Evolutionary conservation across 2,113 vertebrate genomes (phyloP), one percentile per base, ranked within the genome.

Genomic region (Nothocercus nigrocapillus): DNA sequence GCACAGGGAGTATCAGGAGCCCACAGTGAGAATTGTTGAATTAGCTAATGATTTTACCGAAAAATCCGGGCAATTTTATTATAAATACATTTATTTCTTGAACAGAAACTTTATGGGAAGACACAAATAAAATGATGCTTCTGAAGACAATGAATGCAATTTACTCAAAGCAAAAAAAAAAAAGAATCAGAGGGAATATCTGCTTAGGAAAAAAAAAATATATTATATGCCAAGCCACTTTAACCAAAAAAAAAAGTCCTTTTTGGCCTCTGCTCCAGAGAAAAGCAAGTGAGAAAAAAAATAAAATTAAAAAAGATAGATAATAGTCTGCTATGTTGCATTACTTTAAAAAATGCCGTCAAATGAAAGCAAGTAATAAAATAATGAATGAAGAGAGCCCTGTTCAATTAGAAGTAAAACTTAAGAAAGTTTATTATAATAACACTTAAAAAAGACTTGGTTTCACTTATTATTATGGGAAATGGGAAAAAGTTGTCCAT

Each of bases 261-360:
- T 54, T 58, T 91, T 70, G 72, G 89, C 79, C 61, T 95, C 92
- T 94, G 84, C 84, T 86, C 30, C 14, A 54, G 73, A 88, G 75
- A 85, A 93, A 13, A 92, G 66, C 38, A 91, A 79, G n/a, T 7
- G 86, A 68, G 70, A 72, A 85, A 89, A 88, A 54, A 73, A 7
- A 80, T 7, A 7, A 36, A 36, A 36, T 36, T 36, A 70, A 72
- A 85, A 90, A 88, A 56, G 70, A 7, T 78, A 74, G 74, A 95
- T 95, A 97, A 97, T 97, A 94, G 95, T 76, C 64, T 56, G 84
- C 96, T 95, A 93, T 93, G 73, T 95, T 97, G 84, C 93, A 89
- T 95, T 92, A 95, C 67, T 93, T 61, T 53, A 49, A 93, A 93
- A 96, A 96, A 94, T 85, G 47, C 3, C 42, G 59, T 94, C 64